Percentiles rank a stretch among this genome's conserved stretches.
Evolutionary conservation across 2,797 vertebrate genomes (phyloP).

Genomic region (Crypturellus tataupa): DNA sequence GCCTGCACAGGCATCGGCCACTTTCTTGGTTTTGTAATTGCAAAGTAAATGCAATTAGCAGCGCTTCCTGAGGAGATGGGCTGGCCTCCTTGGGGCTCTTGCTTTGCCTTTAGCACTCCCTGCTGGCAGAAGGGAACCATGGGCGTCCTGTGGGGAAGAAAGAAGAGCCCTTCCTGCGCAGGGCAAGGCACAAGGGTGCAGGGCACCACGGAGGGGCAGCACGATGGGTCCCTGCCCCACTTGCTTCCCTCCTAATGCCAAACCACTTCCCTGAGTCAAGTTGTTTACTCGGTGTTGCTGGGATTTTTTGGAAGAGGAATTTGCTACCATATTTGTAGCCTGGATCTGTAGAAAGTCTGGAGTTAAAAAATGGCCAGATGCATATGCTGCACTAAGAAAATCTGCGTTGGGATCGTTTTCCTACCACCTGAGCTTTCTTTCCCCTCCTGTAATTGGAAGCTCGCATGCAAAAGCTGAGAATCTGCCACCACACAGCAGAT

Average conservation of each 20-base stretch:
- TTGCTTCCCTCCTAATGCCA: background rate
- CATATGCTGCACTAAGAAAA: background rate
- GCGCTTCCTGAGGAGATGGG: background rate
- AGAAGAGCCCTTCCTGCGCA: too few species aligned
- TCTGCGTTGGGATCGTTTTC: background rate
- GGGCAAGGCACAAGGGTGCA: too few species aligned
- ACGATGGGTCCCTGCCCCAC: too few species aligned
- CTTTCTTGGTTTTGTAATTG: background rate
- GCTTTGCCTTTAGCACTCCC: background rate
- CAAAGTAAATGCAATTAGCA: background rate
- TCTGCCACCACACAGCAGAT: background rate
- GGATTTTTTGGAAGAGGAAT: background rate
- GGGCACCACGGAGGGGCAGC: too few species aligned
- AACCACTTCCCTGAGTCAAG: background rate
- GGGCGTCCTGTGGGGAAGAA: background rate
- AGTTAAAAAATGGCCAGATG: background rate
- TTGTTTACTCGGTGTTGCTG: background rate
- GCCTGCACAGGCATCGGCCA: background rate
- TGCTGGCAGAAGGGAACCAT: background rate
- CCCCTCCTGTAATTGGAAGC: background rate
- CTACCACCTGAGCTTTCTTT: background rate
- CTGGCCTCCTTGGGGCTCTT: background rate
- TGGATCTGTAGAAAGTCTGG: background rate
- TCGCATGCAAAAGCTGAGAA: background rate
- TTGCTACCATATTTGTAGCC: background rate